Base-by-base conservation (phyloP, 2,888 invertebrate genomes). In the Platycheirus albimanus region DNA sequence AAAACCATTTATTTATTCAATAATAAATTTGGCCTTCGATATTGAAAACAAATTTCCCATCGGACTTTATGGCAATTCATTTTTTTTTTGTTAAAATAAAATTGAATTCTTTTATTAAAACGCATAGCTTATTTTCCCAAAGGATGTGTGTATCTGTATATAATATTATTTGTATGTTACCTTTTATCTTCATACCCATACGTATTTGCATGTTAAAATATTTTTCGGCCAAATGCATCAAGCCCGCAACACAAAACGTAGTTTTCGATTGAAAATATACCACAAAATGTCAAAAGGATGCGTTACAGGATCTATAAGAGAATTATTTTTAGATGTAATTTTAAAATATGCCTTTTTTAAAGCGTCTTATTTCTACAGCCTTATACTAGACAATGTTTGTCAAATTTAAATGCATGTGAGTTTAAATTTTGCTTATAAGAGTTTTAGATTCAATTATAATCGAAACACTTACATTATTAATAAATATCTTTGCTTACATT, bases 271-370 rank as follows among this genome's bases (percentile, higher is more conserved):
- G 49, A 74, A 33, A 78, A 74, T n/a, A 41, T 56, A 49, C 69
- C 79, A 80, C 69, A 80, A 80, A 80, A 75, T 69, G 79, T 74
- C 79, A 75, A 79, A 75, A 54, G 79, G 28, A 74, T 69, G 41
- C 61, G 49, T 11, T 41, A 24, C 13, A 24, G 15, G 15, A 43
- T 43, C 15, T 28, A 58, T 3, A 28, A 43, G 43, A 24, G 13
- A n/a, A n/a, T n/a, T n/a, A n/a, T n/a, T n/a, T n/a, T n/a, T n/a
- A n/a, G n/a, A n/a, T n/a, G n/a, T n/a, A n/a, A n/a, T n/a, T n/a
- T n/a, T n/a, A n/a, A n/a, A n/a, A n/a, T n/a, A n/a, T n/a, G 3
- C 0, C 13, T 52, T 52, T 33, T 52, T 52, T n/a, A n/a, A n/a
- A n/a, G n/a, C n/a, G n/a, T n/a, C n/a, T n/a, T n/a, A n/a, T n/a